Percentiles rank a stretch among this genome's conserved stretches.
Evolutionary conservation across 2,113 vertebrate genomes (phyloP).

Genomic region (Variabilichromis moorii): DNA sequence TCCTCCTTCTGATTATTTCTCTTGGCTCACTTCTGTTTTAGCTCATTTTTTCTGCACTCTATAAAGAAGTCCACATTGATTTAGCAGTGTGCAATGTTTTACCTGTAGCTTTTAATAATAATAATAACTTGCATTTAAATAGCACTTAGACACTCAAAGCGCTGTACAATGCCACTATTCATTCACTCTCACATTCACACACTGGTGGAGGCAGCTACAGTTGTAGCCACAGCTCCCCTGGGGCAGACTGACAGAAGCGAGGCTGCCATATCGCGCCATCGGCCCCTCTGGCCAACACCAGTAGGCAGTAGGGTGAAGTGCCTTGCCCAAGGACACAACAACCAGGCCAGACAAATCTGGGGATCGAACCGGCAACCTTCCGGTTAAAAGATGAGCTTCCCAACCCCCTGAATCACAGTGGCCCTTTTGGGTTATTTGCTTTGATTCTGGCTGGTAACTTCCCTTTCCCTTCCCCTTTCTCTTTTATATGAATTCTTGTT

Average conservation of each 20-base stretch:
- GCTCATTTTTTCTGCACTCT: neutral
- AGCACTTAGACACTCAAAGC: neutral
- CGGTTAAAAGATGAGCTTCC: neutral
- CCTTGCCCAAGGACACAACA: neutral
- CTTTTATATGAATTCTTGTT: neutral
- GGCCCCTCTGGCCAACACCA: neutral
- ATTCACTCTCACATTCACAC: neutral
- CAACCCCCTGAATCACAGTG: neutral
- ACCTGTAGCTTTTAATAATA: neutral
- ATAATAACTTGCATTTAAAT: neutral
- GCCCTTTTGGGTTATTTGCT: neutral
- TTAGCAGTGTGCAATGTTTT: neutral
- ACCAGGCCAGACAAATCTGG: neutral
- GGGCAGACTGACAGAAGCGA: neutral
- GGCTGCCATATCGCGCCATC: neutral
- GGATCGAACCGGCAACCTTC: neutral
- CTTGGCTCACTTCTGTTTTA: neutral
- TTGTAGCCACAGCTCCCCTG: neutral
- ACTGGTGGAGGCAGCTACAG: neutral
- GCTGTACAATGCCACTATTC: neutral
- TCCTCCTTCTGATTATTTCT: neutral
- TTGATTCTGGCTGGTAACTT: neutral
- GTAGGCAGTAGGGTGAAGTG: neutral
- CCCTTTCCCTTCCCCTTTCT: neutral
- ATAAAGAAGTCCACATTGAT: neutral